Evolutionary conservation across 2,797 vertebrate genomes (phyloP), one percentile per base, ranked within the genome.

Genomic region (Enteromius paludinosus): DNA sequence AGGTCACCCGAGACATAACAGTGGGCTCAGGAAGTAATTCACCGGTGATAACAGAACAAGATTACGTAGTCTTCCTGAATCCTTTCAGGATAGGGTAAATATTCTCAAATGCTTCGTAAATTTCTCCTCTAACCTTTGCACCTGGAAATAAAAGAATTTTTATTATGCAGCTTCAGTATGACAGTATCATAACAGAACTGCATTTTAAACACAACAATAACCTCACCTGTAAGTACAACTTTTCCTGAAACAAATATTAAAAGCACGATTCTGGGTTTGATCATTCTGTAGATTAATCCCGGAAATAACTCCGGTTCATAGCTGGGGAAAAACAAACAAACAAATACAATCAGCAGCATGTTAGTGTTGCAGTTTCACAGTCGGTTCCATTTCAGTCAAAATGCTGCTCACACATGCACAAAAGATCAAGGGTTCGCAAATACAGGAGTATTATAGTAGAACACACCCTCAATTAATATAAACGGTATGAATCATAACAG

Each of bases 241-340:
- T 99, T 99, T 88, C 98, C 98, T 88, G 98, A 99, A 88, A 99
- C 98, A 92, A 99, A 99, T 92, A 99, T 99, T 88, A 99, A 96
- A 81, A 99, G 92, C 75, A 99, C 98, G 74, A 99, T 99, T 96
- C 98, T 96, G 87, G 98, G 98, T 90, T 99, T 99, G 94, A 99
- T 99, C 98, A 99, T 99, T 93, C 98, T 95, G 92, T 99, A 99
- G 92, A 99, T 99, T 92, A 99, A 93, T 69, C 98, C 98, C 85
- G 98, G 98, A 93, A 99, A 99, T 89, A 99, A 94, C 91, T 99
- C 98, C 0, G 98, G 98, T 89, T 99, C 98, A 0, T 99, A 99
- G 92, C 98, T 99, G 90, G 78, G 92, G 90, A 43, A 87, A 18
- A 84, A 35, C 35, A 35, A 30, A 30, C 2, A 75, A 56, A 9